Conservation (phyloP, 2,888 invertebrate species). For the Drosophila koepferae region DNA sequence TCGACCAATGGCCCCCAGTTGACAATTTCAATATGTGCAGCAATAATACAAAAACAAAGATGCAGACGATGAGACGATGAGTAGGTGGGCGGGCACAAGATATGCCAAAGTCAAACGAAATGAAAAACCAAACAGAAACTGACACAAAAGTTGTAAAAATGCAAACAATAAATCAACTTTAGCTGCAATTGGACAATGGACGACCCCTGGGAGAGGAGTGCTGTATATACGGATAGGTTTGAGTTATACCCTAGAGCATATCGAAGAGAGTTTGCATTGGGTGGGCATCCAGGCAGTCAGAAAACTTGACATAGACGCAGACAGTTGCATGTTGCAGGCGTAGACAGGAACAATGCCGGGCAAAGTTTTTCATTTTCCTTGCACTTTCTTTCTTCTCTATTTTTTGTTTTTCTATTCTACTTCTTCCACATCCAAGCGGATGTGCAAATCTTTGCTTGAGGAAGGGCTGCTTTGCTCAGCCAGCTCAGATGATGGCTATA, state of each 20-base stretch:
- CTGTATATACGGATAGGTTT: not conserved
- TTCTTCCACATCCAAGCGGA: slow-evolving; percentile 23
- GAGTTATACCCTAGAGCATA: not conserved
- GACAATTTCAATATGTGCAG: slow-evolving; percentile 47
- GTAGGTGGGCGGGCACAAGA: not conserved
- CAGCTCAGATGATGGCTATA: slow-evolving; percentile 7
- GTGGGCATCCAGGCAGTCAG: not conserved
- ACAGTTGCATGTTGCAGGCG: slow-evolving; percentile 36
- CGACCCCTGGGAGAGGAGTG: not conserved
- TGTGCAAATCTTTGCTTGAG: slow-evolving; percentile 62
- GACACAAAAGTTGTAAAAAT: slow-evolving; percentile 60
- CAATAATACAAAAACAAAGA: slow-evolving; percentile 37
- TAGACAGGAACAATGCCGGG: slow-evolving; percentile 51
- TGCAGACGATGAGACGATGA: not conserved
- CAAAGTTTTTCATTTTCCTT: slow-evolving; percentile 42
- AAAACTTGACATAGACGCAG: slow-evolving; percentile 26
- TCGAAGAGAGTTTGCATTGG: slow-evolving; percentile 1
- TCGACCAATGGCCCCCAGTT: slow-evolving; percentile 25
- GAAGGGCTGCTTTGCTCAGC: slow-evolving; percentile 21
- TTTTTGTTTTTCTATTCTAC: not conserved
- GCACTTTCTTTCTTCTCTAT: slow-evolving; percentile 3
- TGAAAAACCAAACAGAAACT: slow-evolving; percentile 58
- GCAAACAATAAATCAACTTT: slow-evolving; percentile 67
- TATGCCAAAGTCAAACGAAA: slow-evolving; percentile 52
- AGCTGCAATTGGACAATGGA: slow-evolving; percentile 35